These are phyloP conservation scores for Limosa lapponica DNA, from an alignment of 2,797 vertebrate species.

Conservation along the genomic window DNA sequence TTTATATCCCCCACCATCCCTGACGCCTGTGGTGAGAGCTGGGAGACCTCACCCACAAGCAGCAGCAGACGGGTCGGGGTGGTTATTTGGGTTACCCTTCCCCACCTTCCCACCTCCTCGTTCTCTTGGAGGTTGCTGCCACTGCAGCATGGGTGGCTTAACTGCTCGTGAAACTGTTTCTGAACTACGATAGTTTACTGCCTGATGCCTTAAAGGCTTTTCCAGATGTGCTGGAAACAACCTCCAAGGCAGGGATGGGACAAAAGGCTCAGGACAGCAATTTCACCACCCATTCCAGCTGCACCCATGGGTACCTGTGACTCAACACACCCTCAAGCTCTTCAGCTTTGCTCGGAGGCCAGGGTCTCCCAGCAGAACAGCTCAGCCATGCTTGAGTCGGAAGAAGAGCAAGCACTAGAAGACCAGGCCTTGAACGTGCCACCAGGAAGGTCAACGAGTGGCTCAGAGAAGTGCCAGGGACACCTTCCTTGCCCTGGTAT, in stretches of 20 bases:
- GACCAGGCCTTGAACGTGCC: background rate
- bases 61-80: accelerated
- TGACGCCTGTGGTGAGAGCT: background rate
- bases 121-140: background rate
- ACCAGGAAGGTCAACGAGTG: background rate
- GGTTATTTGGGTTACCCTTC: background rate
- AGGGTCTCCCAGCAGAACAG: background rate
- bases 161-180: background rate
- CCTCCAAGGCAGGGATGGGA: background rate
- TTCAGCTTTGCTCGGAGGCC: background rate
- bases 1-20: background rate
- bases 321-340: background rate
- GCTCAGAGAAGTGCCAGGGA: background rate
- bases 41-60: background rate
- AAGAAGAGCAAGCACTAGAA: background rate
- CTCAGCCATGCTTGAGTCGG: background rate
- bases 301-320: background rate
- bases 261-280: background rate
- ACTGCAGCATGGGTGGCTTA: background rate
- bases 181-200: background rate
- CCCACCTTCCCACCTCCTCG: background rate
- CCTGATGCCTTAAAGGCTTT: background rate
- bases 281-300: background rate
- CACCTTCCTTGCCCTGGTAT: background rate
- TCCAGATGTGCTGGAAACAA: background rate